These are phyloP conservation scores for Zoanthus sociatus DNA, from an alignment of 92 coral and sea anemone species.

Conservation along the genomic window DNA sequence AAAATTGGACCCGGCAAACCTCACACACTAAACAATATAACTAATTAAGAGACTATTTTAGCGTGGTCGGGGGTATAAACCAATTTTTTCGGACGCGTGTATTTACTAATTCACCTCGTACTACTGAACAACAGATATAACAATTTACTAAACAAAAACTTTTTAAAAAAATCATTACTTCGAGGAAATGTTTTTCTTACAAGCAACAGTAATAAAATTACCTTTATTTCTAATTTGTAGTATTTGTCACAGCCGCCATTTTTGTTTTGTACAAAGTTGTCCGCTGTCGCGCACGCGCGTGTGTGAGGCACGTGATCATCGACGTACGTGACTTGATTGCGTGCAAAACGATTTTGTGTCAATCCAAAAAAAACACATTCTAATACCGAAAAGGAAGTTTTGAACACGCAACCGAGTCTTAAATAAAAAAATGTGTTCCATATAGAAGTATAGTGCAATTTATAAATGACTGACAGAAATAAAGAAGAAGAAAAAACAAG, in stretches of 20 bases:
- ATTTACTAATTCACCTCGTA: too few species aligned
- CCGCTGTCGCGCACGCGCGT: too few species aligned
- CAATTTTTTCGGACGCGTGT: too few species aligned
- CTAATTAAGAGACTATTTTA: too few species aligned
- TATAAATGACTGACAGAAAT: background rate
- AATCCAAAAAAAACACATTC: background rate
- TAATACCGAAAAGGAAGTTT: background rate
- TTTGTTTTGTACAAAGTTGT: background rate
- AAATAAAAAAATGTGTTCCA: background rate
- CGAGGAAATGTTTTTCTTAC: too few species aligned
- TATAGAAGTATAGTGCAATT: background rate
- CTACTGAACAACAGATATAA: too few species aligned
- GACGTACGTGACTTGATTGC: conserved; percentile 10
- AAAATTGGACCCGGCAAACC: too few species aligned
- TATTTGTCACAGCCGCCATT: background rate
- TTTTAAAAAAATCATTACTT: too few species aligned
- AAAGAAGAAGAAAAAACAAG: background rate
- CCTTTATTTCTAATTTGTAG: background rate
- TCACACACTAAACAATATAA: too few species aligned
- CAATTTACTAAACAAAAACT: too few species aligned
- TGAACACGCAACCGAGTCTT: background rate
- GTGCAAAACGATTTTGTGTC: background rate
- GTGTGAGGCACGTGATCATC: background rate
- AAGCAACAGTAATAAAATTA: background rate
- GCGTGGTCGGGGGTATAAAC: too few species aligned